Percentiles rank a stretch among this genome's conserved stretches.
phyloP scores from a whole-genome alignment of 2,113 vertebrate species.

The Bubo bubo region DNA sequence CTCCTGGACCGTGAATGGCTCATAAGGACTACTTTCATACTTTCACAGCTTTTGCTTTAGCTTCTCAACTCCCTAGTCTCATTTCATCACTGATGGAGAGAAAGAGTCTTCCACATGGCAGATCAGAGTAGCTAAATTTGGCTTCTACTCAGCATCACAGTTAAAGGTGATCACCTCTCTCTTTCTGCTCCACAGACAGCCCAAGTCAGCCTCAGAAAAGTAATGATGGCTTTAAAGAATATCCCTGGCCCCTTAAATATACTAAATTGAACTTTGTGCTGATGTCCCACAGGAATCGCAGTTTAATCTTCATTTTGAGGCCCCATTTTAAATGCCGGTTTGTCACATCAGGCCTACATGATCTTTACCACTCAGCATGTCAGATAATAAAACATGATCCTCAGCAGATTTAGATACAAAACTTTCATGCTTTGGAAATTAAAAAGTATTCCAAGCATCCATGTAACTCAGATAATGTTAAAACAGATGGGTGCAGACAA shows the following conservation, averaged over 20 bases:
- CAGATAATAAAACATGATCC: not conserved
- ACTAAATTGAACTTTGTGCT: not conserved
- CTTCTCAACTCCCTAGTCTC: not conserved
- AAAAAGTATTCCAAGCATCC: constrained; percentile 21
- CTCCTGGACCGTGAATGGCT: not conserved
- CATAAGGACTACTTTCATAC: not conserved
- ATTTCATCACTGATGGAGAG: not conserved
- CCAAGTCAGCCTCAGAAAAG: not conserved
- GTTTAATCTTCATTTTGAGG: not conserved
- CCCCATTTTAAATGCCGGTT: not conserved
- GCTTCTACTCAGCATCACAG: not conserved
- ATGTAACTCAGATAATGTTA: not conserved
- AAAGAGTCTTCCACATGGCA: not conserved
- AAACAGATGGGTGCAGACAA: not conserved
- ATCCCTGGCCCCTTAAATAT: not conserved
- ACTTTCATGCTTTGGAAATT: constrained; percentile 15
- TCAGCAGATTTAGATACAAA: not conserved
- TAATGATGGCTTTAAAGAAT: not conserved
- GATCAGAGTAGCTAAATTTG: not conserved
- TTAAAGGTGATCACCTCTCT: not conserved
- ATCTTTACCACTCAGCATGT: not conserved
- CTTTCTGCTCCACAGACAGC: not conserved
- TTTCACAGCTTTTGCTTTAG: not conserved
- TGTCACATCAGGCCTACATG: not conserved
- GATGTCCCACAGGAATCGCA: not conserved